Evolutionary conservation across 2,113 vertebrate species (phyloP).

Genomic region (Ammodytes dubius): DNA sequence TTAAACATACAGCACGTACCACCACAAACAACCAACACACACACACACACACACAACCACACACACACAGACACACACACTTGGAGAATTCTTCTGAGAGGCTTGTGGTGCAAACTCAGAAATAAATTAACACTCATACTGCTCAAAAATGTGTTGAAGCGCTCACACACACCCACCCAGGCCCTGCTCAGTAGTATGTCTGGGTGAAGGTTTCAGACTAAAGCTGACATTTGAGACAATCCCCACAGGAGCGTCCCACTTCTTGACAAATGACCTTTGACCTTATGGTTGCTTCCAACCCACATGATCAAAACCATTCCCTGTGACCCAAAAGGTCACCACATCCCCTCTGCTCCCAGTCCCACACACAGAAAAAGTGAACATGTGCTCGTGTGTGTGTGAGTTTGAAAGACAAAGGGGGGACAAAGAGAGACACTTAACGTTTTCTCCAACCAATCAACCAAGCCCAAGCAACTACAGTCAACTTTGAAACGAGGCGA

Average conservation of each 20-base stretch:
- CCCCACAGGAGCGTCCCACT: slow-evolving; percentile 50
- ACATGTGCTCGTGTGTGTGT: slow-evolving; percentile 23
- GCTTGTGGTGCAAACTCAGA: background rate
- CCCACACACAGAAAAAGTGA: slow-evolving; percentile 42
- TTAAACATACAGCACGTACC: background rate
- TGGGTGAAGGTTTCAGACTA: slow-evolving; percentile 31
- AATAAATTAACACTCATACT: background rate
- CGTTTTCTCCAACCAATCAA: slow-evolving; percentile 7
- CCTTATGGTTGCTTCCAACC: slow-evolving; percentile 50
- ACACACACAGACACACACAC: background rate
- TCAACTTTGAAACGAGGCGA: background rate
- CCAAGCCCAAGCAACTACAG: background rate
- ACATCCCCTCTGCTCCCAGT: slow-evolving; percentile 45
- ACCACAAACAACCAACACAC: too few relatives aligned
- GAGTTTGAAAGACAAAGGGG: slow-evolving; percentile 13
- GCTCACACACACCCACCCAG: background rate
- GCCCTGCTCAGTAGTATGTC: slow-evolving; percentile 4
- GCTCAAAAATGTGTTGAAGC: background rate
- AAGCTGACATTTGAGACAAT: slow-evolving; percentile 59
- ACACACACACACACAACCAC: background rate
- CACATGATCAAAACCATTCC: slow-evolving; percentile 68
- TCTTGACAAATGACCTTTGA: slow-evolving; percentile 69
- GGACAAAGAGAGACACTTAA: background rate
- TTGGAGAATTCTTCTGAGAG: background rate
- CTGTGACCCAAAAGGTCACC: slow-evolving; percentile 47